Conservation (phyloP, 2,888 invertebrate species). For the Drosophila prostipennis region DNA sequence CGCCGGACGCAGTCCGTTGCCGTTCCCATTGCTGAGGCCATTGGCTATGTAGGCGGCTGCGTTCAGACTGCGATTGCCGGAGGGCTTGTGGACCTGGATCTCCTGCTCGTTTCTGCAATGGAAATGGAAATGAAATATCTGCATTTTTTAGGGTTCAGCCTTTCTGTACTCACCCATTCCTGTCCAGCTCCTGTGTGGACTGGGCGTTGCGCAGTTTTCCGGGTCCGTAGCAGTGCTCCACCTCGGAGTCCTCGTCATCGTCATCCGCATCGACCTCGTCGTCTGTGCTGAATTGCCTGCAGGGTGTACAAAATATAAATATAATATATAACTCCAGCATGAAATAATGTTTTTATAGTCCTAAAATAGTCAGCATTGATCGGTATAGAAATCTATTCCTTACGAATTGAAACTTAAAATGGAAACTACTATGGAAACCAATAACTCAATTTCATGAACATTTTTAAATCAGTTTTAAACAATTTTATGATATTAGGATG, state of each 20-base stretch:
- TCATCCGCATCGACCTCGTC: conserved; percentile 86
- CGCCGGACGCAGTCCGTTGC: conserved; percentile 86
- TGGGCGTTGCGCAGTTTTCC: conserved; percentile 88
- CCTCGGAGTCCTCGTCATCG: conserved; percentile 87
- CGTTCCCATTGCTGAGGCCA: conserved; percentile 40
- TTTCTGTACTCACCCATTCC: conserved; percentile 80
- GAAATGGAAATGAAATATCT: not conserved
- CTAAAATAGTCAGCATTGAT: no score
- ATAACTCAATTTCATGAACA: no score
- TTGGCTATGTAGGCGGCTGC: conserved; percentile 47
- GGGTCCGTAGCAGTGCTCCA: conserved; percentile 87
- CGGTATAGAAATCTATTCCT: no score
- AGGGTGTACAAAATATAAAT: not conserved
- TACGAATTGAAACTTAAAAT: no score
- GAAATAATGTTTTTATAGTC: no score
- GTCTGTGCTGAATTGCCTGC: conserved; percentile 84
- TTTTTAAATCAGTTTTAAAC: no score
- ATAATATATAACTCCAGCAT: no score
- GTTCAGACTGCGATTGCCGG: conserved; percentile 67
- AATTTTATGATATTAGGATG: no score
- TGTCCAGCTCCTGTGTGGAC: conserved; percentile 88
- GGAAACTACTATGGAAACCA: no score
- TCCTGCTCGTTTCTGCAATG: conserved; percentile 54
- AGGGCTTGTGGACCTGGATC: conserved; percentile 52
- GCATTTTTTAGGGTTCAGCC: fast-evolving